phyloP scores from a whole-genome alignment of 2,113 vertebrate genomes.

The Leptocoma aspasia region DNA sequence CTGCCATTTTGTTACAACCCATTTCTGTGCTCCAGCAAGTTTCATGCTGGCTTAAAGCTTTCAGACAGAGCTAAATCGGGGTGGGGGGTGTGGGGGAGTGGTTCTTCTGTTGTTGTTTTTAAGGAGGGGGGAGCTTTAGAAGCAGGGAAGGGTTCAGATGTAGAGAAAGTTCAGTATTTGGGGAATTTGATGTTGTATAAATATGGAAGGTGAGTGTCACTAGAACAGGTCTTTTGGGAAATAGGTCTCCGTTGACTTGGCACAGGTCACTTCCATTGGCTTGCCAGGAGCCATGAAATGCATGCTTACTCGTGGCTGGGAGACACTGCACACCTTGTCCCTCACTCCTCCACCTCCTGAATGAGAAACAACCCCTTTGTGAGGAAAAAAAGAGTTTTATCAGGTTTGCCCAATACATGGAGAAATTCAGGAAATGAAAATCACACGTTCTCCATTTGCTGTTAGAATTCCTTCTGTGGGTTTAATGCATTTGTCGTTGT shows the following conservation, averaged over 20 bases:
- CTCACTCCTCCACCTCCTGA: conserved; percentile 39
- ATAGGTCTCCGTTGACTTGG: background rate
- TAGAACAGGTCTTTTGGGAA: conserved; percentile 14
- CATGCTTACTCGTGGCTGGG: conserved; percentile 51
- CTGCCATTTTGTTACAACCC: conserved; percentile 25
- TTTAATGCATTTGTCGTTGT: conserved; percentile 54
- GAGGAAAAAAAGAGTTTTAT: background rate
- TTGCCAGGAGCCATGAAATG: conserved; percentile 32
- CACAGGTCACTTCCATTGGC: conserved; percentile 16
- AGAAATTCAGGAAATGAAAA: conserved; percentile 38
- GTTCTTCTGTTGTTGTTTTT: background rate
- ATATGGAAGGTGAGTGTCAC: conserved; percentile 39
- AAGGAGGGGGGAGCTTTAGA: background rate
- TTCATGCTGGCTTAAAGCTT: background rate
- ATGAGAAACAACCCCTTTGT: conserved; percentile 30
- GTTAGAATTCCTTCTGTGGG: conserved; percentile 36
- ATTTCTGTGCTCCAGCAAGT: conserved; percentile 6
- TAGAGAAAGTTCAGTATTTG: conserved; percentile 25
- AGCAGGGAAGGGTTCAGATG: conserved; percentile 4
- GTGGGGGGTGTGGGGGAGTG: background rate
- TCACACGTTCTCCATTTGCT: background rate
- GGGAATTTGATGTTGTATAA: conserved; percentile 41
- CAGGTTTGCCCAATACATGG: conserved; percentile 25
- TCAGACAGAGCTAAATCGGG: background rate
- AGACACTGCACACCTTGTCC: conserved; percentile 41